Evolutionary conservation across 2,888 invertebrate species (phyloP).

Genomic region (Notocelia uddmanniana): DNA sequence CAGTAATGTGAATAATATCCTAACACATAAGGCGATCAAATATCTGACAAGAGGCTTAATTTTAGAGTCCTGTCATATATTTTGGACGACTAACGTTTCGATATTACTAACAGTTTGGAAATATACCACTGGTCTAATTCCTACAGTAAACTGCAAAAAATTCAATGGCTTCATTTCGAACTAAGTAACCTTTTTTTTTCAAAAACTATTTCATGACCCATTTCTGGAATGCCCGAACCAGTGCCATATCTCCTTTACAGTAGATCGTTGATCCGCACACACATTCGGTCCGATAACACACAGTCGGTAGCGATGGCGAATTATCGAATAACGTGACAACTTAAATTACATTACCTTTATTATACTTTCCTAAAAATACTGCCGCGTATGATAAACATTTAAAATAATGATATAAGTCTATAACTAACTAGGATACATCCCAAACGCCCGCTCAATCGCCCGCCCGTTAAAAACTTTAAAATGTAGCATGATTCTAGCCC

Average conservation of each 20-base stretch:
- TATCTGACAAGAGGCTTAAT: background rate
- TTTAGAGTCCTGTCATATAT: background rate
- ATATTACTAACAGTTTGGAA: slow-evolving; percentile 11
- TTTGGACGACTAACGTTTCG: background rate
- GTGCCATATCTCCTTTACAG: background rate
- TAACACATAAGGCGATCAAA: background rate
- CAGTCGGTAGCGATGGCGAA: slow-evolving; percentile 67
- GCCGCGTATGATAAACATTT: slow-evolving; percentile 82
- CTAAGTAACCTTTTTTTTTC: no score
- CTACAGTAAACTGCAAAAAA: background rate
- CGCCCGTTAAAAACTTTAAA: slow-evolving; percentile 3
- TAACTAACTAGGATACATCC: slow-evolving; percentile 68
- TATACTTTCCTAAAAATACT: slow-evolving; percentile 82
- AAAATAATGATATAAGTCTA: slow-evolving; percentile 84
- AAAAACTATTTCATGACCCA: no score
- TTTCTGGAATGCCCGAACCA: background rate
- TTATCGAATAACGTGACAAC: slow-evolving; percentile 63
- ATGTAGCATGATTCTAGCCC: slow-evolving; percentile 26
- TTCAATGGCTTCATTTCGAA: no score
- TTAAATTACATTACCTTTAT: slow-evolving; percentile 73
- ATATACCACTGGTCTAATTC: background rate
- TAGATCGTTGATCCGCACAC: slow-evolving; percentile 21
- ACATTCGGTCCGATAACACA: slow-evolving; percentile 48
- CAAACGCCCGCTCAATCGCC: slow-evolving; percentile 54
- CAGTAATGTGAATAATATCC: slow-evolving; percentile 21